A percentile compares a stretch with the other conserved stretches of the same genome.
Conservation (phyloP, 2,113 vertebrate species). For the Sander vitreus region DNA sequence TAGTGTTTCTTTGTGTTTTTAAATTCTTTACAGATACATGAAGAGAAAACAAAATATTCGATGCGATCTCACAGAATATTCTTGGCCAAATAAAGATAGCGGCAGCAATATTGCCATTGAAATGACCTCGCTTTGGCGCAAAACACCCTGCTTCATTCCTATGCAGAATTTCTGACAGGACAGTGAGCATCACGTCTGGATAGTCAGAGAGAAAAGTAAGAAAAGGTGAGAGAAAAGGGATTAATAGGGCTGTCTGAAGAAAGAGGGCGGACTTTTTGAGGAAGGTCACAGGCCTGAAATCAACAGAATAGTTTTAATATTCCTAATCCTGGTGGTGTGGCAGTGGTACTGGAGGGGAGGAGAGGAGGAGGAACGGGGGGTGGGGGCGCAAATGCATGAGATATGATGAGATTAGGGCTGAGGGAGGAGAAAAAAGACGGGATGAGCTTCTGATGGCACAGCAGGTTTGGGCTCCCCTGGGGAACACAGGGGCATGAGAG, state of each 20-base stretch:
- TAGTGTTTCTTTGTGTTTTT: conserved; percentile 32
- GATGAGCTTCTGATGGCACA: conserved; percentile 85
- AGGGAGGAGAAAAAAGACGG: conserved; percentile 54
- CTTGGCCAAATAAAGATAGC: conserved; percentile 36
- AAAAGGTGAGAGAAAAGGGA: conserved; percentile 39
- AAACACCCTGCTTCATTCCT: conserved; percentile 55
- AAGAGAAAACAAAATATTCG: conserved; percentile 19
- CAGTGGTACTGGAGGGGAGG: conserved; percentile 53
- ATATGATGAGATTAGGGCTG: conserved; percentile 76
- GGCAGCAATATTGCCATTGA: conserved; percentile 68
- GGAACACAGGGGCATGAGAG: conserved; percentile 68
- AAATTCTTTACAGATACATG: conserved; percentile 22
- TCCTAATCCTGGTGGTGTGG: conserved; percentile 77
- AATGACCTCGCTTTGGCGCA: conserved; percentile 71
- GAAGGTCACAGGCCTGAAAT: conserved; percentile 74
- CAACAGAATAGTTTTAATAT: conserved; percentile 75
- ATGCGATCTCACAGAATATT: conserved; percentile 28
- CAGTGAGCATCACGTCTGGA: conserved; percentile 59
- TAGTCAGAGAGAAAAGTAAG: conserved; percentile 59
- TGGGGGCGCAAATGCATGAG: conserved; percentile 52
- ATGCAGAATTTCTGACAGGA: conserved; percentile 65
- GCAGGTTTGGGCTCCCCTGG: conserved; percentile 82
- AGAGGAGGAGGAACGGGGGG: conserved; percentile 9
- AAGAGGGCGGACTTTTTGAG: conserved; percentile 58
- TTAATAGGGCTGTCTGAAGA: conserved; percentile 57